These are phyloP conservation scores for Balanococcus diminutus DNA, from an alignment of 2,888 invertebrate species.

Conservation along the genomic window DNA sequence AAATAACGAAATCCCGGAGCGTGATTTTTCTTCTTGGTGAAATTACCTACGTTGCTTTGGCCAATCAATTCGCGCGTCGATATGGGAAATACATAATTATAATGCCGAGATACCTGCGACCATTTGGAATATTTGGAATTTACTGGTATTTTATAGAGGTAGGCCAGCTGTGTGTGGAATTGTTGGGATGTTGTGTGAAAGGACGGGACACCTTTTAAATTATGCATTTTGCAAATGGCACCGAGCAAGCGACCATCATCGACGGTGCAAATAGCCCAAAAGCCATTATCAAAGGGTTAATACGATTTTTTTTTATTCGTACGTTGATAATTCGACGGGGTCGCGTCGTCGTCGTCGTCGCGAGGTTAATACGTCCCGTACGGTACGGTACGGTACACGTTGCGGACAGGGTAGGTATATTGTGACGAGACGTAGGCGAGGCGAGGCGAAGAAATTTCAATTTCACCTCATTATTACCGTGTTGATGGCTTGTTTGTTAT, in stretches of 20 bases:
- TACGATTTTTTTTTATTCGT: neutral
- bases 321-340: neutral
- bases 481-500: constrained; percentile 31
- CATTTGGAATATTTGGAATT: neutral
- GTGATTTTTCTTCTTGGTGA: too few relatives aligned
- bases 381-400: neutral
- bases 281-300: constrained; percentile 20
- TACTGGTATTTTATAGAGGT: neutral
- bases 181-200: too few relatives aligned
- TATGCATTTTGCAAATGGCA: neutral
- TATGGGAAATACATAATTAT: neutral
- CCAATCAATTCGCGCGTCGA: neutral
- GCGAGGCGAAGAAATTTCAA: constrained; percentile 6
- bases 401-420: neutral
- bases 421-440: too few relatives aligned
- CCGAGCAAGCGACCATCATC: neutral
- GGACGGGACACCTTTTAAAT: neutral
- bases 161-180: neutral
- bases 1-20: too few relatives aligned
- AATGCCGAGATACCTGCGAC: neutral
- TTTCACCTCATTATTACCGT: constrained; percentile 23
- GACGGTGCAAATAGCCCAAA: neutral
- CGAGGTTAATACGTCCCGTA: neutral
- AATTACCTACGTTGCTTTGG: too few relatives aligned
- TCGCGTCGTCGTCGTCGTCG: too few relatives aligned